Evolutionary conservation across 2,888 invertebrate species (phyloP), one percentile per base, ranked within the genome.

Genomic region (Tholera decimalis): DNA sequence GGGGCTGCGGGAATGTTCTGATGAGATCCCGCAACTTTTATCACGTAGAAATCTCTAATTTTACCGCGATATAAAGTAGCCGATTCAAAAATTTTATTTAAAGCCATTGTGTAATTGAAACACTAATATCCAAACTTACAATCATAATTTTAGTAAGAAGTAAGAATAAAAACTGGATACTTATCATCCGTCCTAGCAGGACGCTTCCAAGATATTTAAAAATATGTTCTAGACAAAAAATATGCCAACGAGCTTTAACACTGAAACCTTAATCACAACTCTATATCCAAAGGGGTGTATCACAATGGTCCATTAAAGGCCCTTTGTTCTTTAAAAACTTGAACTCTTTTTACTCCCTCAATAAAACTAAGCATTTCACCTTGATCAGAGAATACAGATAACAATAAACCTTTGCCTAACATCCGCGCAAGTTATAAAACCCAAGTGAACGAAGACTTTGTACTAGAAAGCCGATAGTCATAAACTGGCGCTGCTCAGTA

Each of bases 401-500:
- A 60, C 58, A 51, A 50, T 59, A 73, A 74, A 53, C 33, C 41
- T 33, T 54, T 50, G 30, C 59, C 74, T 68, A 61, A 39, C 51
- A 56, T 67, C 26, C 33, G 22, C 18, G 39, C 37, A 51, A 51
- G 68, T 60, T 55, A 56, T 72, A 72, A 72, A 68, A 56, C 33
- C 26, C 43, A 56, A 53, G 51, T 56, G 47, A 61, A 56, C 55
- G 67, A 56, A 74, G 55, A 61, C 35, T 72, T 74, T 72, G 72
- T 72, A 71, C 58, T 58, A 24, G 33, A 53, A 63, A 47, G 55
- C 56, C 61, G 55, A 68, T 74, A 61, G 68, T 28, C 69, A 55
- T 72, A 72, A 72, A 72, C 28, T 8, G 26, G 30, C 22, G 33
- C 18, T 47, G 50, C 41, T 55, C 46, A 51, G 51, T 53, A 33